Base-by-base conservation (phyloP, 2,888 invertebrate genomes). In the Dinocampus coccinellae region DNA sequence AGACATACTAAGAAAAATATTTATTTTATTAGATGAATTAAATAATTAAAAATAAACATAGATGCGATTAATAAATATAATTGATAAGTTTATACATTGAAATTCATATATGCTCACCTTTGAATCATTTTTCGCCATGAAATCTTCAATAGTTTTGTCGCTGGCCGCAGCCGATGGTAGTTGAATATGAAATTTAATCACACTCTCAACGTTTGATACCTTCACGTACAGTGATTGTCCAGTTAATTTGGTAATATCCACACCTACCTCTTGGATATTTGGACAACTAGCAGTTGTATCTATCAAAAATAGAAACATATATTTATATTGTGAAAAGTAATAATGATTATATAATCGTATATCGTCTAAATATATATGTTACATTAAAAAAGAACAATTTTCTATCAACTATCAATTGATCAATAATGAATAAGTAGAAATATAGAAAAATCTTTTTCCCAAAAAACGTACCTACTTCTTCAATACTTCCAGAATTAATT, bases 151-250 rank as follows among this genome's bases (percentile, higher is more conserved):
- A 20, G 74, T 73, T 53, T 81, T 75, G 39, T 85, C 79, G 66
- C 81, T 81, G 4, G 81, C 78, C 24, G 76, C 76, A 6, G 87
- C 88, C 16, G 87, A 86, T 70, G 88, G 85, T 39, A 90, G 81
- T 33, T 88, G 87, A 72, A 90, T 80, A 70, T 87, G 85, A 77
- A 90, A 89, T 73, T 88, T 88, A 26, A 77, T 77, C 29, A 88
- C 80, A 63, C 83, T 85, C 74, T 88, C 87, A 1, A 90, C 87
- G 73, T 83, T 87, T 11, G 88, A 87, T 7, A 90, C 78, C 73
- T 83, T 84, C 1, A 87, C 89, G 66, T 85, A 76, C 34, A 90
- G 82, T 57, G 85, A 86, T 77, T 90, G 90, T 24, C 88, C 88
- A 9, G 82, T 77, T 26, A 90, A 81, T 1, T 89, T 78, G 52